These are phyloP conservation scores for Sebastes jordani DNA, from an alignment of 2,797 vertebrate genomes.

Conservation along the genomic window DNA sequence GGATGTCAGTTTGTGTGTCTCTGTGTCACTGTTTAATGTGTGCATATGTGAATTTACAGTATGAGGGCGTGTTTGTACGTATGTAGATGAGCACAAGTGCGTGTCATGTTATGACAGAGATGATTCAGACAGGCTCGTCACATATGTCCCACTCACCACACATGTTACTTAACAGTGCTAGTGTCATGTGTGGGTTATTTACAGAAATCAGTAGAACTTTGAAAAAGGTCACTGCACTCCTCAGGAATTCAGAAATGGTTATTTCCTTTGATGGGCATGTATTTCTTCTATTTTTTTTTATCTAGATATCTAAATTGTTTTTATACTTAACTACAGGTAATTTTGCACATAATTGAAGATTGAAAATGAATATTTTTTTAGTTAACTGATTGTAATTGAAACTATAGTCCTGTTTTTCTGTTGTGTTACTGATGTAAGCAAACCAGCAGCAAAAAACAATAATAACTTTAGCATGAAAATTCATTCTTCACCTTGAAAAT, in stretches of 20 bases:
- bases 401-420: not conserved
- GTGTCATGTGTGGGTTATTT: not conserved
- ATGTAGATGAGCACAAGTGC: not conserved
- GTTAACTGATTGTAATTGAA: not conserved
- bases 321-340: too few relatives aligned
- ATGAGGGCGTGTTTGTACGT: not conserved
- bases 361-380: not conserved
- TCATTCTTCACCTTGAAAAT: not conserved
- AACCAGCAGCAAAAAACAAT: not conserved
- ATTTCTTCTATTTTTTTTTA: not conserved
- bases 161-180: not conserved
- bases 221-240: too few relatives aligned
- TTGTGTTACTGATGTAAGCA: not conserved
- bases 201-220: not conserved
- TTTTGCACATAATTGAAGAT: not conserved
- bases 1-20: not conserved
- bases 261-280: not conserved
- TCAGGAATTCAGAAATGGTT: not conserved
- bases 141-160: not conserved
- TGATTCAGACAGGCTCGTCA: slow-evolving; percentile 10
- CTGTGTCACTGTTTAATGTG: not conserved
- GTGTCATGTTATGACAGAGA: not conserved
- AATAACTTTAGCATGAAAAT: not conserved
- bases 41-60: not conserved
- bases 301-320: not conserved